Percentiles rank a stretch among this genome's conserved stretches.
Evolutionary conservation across 1,140 invertebrate genomes (phyloP).

Genomic region (silkworm (Bombyx mori)): DNA sequence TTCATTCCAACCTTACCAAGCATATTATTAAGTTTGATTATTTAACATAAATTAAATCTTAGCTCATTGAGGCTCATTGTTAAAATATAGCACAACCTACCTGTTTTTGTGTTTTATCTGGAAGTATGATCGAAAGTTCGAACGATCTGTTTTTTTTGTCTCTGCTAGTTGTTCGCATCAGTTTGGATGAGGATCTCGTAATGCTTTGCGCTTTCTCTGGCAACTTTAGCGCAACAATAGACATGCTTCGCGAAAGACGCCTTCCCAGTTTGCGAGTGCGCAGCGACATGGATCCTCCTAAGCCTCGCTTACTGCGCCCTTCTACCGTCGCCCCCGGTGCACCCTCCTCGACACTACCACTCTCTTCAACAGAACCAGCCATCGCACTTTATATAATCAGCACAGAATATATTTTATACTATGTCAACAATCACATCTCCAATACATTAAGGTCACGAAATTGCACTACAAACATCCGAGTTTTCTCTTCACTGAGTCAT

Average conservation of each 20-base stretch:
- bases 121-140: conserved; percentile 70
- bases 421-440: conserved; percentile 53
- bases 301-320: conserved; percentile 45
- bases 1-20: too few relatives aligned
- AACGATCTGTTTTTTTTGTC: conserved; percentile 62
- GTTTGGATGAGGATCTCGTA: conserved; percentile 50
- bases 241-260: conserved; percentile 70
- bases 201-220: conserved; percentile 66
- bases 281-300: conserved; percentile 62
- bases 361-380: conserved; percentile 55
- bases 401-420: conserved; percentile 19
- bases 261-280: conserved; percentile 66
- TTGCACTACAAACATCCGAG: conserved; percentile 36
- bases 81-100: conserved; percentile 28
- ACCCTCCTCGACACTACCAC: conserved; percentile 35
- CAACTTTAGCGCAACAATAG: conserved; percentile 69
- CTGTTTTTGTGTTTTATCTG: conserved; percentile 73
- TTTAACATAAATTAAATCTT: too few relatives aligned
- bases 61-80: too few relatives aligned
- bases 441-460: conserved; percentile 35
- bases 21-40: too few relatives aligned
- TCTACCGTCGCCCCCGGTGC: conserved; percentile 16
- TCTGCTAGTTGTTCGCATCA: conserved; percentile 39
- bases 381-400: conserved; percentile 35
- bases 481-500: conserved; percentile 48